phyloP scores from a whole-genome alignment of 2,797 vertebrate species.

The Pempheris klunzingeri region DNA sequence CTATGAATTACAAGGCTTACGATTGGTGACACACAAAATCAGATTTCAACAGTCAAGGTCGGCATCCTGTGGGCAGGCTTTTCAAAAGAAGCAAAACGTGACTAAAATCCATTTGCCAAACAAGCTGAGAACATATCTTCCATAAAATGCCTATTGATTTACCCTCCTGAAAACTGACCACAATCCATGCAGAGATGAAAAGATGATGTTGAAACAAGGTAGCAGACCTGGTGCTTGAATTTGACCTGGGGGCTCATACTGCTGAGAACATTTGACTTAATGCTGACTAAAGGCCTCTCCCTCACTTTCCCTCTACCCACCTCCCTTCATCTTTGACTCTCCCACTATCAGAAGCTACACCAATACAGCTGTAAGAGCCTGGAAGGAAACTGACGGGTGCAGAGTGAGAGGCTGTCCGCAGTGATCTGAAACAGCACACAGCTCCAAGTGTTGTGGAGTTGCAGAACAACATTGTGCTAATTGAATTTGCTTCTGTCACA shows the following conservation, averaged over 20 bases:
- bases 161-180: conserved; percentile 46
- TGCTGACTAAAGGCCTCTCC: conserved; percentile 41
- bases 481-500: conserved; percentile 44
- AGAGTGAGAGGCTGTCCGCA: conserved; percentile 40
- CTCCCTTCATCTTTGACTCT: conserved; percentile 35
- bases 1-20: conserved; percentile 4
- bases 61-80: conserved; percentile 5
- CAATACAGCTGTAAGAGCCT: conserved; percentile 50
- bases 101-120: conserved; percentile 46
- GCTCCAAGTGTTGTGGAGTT: conserved; percentile 31
- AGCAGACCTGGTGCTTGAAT: conserved; percentile 49
- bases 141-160: conserved; percentile 68
- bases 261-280: conserved; percentile 32
- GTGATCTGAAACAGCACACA: conserved; percentile 44
- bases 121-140: conserved; percentile 48
- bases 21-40: conserved; percentile 16
- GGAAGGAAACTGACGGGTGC: conserved; percentile 44
- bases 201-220: conserved; percentile 48
- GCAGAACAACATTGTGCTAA: conserved; percentile 31
- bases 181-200: conserved; percentile 61
- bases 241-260: conserved; percentile 8
- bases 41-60: conserved; percentile 32
- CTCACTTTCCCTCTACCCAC: conserved; percentile 11
- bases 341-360: conserved; percentile 47
- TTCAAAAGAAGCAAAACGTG: conserved; percentile 52